Evolutionary conservation across 2,797 vertebrate genomes (phyloP).

Genomic region (Pseudochirops corinnae): DNA sequence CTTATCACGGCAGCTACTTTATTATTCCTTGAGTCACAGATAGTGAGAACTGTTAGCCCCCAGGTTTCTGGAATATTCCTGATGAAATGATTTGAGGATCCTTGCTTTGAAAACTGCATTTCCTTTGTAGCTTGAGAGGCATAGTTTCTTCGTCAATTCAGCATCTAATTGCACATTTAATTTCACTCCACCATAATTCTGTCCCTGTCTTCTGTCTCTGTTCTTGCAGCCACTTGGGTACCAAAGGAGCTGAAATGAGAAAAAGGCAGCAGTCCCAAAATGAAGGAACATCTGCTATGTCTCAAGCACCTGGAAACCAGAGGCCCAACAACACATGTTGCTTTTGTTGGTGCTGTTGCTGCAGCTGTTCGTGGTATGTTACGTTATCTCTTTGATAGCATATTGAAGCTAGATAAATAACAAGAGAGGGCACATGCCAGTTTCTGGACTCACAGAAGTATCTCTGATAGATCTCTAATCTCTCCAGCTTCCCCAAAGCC

Average conservation of each 20-base stretch:
- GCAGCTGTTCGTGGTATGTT: constrained; percentile 98
- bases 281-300: constrained; percentile 90
- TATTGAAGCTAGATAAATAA: constrained; percentile 58
- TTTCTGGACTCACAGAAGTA: not conserved
- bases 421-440: not conserved
- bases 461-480: constrained; percentile 40
- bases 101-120: not conserved
- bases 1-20: constrained; percentile 1
- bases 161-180: not conserved
- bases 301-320: constrained; percentile 94
- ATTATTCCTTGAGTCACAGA: not conserved
- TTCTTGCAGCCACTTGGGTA: constrained; percentile 85
- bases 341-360: constrained; percentile 99
- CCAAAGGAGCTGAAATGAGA: constrained; percentile 96
- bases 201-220: constrained; percentile 79
- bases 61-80: not conserved
- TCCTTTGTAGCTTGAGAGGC: not conserved
- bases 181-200: constrained; percentile 35
- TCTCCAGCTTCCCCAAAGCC: not conserved
- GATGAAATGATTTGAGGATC: not conserved
- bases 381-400: constrained; percentile 65
- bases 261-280: constrained; percentile 98
- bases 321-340: constrained; percentile 98
- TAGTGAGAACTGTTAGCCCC: not conserved
- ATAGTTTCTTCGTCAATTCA: not conserved